phyloP scores from a whole-genome alignment of 2,797 vertebrate species.

The Eptatretus atami region DNA sequence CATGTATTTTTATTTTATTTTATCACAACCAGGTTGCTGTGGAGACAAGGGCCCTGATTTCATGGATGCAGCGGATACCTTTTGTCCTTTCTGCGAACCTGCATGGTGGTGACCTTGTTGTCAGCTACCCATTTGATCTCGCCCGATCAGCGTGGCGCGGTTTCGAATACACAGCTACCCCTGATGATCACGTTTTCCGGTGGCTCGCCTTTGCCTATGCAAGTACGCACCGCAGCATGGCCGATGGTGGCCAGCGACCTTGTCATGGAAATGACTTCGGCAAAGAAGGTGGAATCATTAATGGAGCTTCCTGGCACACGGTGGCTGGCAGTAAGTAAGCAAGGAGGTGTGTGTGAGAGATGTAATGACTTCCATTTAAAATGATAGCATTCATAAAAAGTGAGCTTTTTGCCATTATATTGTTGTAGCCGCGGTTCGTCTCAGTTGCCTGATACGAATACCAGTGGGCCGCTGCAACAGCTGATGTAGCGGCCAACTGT shows the following conservation, averaged over 20 bases:
- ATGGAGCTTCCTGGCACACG: constrained; percentile 81
- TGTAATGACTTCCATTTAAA: too few species aligned
- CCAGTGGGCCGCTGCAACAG: too few species aligned
- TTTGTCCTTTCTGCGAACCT: constrained; percentile 71
- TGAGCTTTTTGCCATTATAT: too few species aligned
- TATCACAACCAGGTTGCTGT: constrained; percentile 30
- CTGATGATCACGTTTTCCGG: constrained; percentile 63
- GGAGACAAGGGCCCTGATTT: constrained; percentile 51
- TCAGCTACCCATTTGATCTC: constrained; percentile 79
- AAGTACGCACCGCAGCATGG: constrained; percentile 86
- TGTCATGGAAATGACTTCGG: constrained; percentile 79
- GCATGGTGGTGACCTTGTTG: constrained; percentile 81
- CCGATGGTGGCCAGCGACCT: constrained; percentile 38
- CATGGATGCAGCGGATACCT: constrained; percentile 92
- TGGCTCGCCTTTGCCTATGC: constrained; percentile 85
- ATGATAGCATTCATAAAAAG: too few species aligned
- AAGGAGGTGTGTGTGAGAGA: too few species aligned
- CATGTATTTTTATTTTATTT: too few species aligned
- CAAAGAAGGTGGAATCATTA: constrained; percentile 75
- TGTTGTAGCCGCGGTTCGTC: too few species aligned
- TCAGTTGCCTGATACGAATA: too few species aligned
- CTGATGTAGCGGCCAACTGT: too few species aligned
- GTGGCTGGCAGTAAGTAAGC: constrained; percentile 50
- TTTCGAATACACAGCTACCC: constrained; percentile 40
- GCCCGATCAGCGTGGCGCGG: constrained; percentile 29